Base-by-base conservation (phyloP, 2,888 invertebrate genomes). In the Drosophila formosana region DNA sequence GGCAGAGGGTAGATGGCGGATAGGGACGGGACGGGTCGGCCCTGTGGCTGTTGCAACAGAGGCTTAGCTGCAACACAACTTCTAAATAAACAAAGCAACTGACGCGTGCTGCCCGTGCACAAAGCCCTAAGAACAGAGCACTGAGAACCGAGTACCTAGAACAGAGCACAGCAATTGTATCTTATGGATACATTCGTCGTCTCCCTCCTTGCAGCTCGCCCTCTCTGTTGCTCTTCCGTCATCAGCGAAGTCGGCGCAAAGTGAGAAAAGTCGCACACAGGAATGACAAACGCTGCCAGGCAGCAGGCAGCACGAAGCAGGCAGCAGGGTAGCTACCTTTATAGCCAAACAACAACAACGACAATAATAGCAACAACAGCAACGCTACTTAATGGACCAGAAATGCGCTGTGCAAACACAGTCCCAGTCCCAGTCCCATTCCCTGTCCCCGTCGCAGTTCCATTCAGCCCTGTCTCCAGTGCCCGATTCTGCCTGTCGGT, bases 191-290 rank as follows among this genome's bases (percentile, higher is more conserved):
- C 70, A 68, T 68, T 51, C 4, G 37, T 46, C 25, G 13, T n/a
- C 39, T 37, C 39, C 32, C 25, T 23, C 49, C 32, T 34, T 18
- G 37, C 39, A 34, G 45, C 62, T 46, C 61, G 11, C 8, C 30
- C 41, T 8, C 45, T 23, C 9, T 6, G 18, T 18, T 18, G 8
- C 13, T 9, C 51, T 3, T 30, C 7, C 47, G 2, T 34, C 39
- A 6, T n/a, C 7, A 39, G 28, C 11, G 4, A 39, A 6, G 41
- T 28, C 43, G 18, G 45, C 49, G 45, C 53, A 55, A 89, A 89
- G 85, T 86, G 85, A 86, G 89, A 86, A 86, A 86, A 86, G 82
- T 86, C 89, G 85, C 85, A 86, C 89, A 85, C 89, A 84, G 64
- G 78, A 74, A 84, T 82, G 80, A 75, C 80, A 82, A 88, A 85